Base-by-base conservation (phyloP, 1,140 invertebrate species). In the Hylyphantes graminicola region DNA sequence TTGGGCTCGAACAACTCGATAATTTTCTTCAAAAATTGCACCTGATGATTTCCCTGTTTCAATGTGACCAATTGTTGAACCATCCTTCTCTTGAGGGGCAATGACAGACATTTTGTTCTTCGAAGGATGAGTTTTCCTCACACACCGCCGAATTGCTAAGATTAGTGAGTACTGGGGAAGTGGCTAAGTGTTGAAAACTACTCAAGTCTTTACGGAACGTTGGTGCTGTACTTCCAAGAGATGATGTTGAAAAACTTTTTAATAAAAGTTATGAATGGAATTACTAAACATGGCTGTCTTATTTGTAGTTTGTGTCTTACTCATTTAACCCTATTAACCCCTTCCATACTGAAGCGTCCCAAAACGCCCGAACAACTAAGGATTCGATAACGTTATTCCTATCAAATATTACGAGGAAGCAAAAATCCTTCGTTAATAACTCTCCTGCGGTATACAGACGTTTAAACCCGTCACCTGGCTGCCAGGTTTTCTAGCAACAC, bases 241-340 rank as follows among this genome's bases (percentile, higher is more conserved):
- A 74, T 74, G 72, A 74, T 74, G 72, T 57, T 50, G 72, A 74
- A 74, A 74, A 55, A 6, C n/a, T 74, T 74, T 74, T 57, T 74
- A 74, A 74, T 57, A 57, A 74, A 74, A 61, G 15, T 73, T 59
- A 57, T 74, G 54, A 74, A 13, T 74, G 72, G 72, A 48, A 17
- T 74, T 74, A 57, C 48, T 61, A 15, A n/a, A 53, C 12, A 15
- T 35, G 48, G 9, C 5, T 59, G 54, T 74, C 53, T 10, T 57
- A 2, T 74, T 35, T 51, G 9, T 74, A 21, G 57, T 35, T 35
- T 51, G 12, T 12, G 55, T 74, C 51, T 8, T 15, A 74, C 35
- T 35, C 35, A 35, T 35, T 35, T 35, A 2, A 35, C 35, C 35
- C 1, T 35, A n/a, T n/a, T n/a, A n/a, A n/a, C n/a, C n/a, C n/a